A percentile compares a stretch with the other conserved stretches of the same genome.
Conservation (phyloP, 2,113 vertebrate species). For the Nycticryphes semicollaris region DNA sequence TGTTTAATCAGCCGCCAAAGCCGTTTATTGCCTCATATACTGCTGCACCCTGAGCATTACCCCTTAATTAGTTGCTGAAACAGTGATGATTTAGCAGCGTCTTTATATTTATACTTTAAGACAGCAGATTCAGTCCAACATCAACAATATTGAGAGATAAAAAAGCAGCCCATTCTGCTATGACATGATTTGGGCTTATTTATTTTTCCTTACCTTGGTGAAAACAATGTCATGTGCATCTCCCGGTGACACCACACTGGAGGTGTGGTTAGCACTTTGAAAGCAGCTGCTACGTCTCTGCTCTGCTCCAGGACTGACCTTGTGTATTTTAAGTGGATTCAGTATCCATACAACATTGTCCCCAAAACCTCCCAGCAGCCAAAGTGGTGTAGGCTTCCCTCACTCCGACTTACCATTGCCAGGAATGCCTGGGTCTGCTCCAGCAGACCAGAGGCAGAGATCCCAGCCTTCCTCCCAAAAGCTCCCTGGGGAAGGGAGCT, state of each 20-base stretch:
- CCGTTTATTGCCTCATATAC: conserved; percentile 70
- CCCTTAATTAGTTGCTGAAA: conserved; percentile 75
- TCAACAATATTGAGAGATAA: conserved; percentile 58
- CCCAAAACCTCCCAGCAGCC: background rate
- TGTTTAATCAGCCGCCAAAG: conserved; percentile 71
- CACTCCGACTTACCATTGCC: fast-evolving
- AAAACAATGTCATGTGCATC: background rate
- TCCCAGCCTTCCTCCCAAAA: background rate
- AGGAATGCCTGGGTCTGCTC: background rate
- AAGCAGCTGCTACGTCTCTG: background rate
- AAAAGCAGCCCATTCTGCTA: conserved; percentile 43
- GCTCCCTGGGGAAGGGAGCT: background rate
- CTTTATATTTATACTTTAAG: conserved; percentile 69
- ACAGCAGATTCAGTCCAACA: conserved; percentile 63
- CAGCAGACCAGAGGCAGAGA: background rate
- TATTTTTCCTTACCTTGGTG: conserved; percentile 11
- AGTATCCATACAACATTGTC: background rate
- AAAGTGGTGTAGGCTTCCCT: background rate
- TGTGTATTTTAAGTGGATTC: background rate
- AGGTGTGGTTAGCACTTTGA: background rate
- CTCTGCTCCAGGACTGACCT: background rate
- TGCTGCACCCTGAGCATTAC: conserved; percentile 64
- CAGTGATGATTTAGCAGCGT: conserved; percentile 73
- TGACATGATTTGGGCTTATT: background rate
- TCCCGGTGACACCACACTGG: background rate